phyloP scores from a whole-genome alignment of 2,113 vertebrate genomes.

The Malaclemys terrapin region DNA sequence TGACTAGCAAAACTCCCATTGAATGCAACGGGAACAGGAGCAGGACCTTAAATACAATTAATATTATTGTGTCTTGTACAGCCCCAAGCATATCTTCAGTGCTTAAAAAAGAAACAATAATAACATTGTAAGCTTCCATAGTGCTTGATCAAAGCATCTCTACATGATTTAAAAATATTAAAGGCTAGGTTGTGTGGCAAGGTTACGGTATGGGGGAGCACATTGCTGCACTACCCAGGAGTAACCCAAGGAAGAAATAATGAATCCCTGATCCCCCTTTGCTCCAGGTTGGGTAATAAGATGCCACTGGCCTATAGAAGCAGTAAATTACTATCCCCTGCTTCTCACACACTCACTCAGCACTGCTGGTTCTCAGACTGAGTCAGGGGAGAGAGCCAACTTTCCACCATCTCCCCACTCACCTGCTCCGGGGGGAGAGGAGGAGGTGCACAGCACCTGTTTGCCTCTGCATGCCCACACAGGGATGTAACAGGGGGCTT shows the following conservation, averaged over 20 bases:
- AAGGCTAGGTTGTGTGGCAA: not conserved
- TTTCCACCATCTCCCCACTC: not conserved
- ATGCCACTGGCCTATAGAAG: accelerated
- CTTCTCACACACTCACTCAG: not conserved
- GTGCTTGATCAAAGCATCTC: not conserved
- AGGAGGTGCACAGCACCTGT: slow-evolving; percentile 57
- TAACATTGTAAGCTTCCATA: accelerated
- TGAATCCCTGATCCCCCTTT: not conserved
- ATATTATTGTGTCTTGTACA: accelerated
- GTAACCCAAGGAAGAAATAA: not conserved
- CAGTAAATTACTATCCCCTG: not conserved
- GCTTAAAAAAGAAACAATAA: not conserved
- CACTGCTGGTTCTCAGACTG: not conserved
- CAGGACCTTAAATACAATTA: not conserved
- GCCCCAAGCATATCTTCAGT: accelerated
- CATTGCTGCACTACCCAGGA: not conserved
- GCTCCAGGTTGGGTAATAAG: not conserved
- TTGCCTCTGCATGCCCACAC: not conserved
- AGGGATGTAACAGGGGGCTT: not conserved
- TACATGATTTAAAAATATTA: accelerated
- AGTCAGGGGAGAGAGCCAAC: not conserved
- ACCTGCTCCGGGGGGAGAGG: not conserved
- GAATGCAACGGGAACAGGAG: not conserved
- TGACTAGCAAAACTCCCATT: not conserved
- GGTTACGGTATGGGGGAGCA: not conserved